Evolutionary conservation across 1,140 invertebrate species (phyloP).

Genomic region (Halictus rubicundus): DNA sequence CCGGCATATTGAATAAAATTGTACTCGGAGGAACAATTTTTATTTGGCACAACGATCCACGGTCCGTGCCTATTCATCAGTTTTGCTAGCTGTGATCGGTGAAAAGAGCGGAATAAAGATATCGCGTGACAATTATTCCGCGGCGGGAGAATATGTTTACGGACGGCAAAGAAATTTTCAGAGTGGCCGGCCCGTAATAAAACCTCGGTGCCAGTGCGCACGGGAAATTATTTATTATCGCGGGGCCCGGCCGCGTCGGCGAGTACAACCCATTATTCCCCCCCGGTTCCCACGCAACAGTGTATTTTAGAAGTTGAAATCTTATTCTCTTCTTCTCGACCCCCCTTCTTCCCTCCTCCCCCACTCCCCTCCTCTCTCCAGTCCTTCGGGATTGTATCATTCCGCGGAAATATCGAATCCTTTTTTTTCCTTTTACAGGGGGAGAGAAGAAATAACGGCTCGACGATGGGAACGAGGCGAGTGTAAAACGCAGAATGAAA

Average conservation of each 20-base stretch:
- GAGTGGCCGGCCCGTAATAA: slow-evolving; percentile 8
- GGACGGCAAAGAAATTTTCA: neutral
- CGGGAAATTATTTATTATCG: slow-evolving; percentile 41
- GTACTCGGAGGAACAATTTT: too few relatives aligned
- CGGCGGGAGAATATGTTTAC: neutral
- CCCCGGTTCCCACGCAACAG: slow-evolving; percentile 29
- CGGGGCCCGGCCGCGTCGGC: neutral
- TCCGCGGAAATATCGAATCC: slow-evolving; percentile 35
- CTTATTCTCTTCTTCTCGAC: slow-evolving; percentile 7
- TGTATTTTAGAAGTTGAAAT: slow-evolving; percentile 36
- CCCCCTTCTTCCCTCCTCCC: too few relatives aligned
- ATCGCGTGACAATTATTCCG: neutral
- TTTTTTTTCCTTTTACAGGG: slow-evolving; percentile 19
- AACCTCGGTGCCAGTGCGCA: neutral
- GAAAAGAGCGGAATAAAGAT: neutral
- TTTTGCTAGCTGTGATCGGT: too few relatives aligned
- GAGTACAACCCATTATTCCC: neutral
- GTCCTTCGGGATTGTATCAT: neutral
- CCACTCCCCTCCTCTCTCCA: too few relatives aligned
- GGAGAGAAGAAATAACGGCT: slow-evolving; percentile 20
- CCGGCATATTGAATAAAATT: too few relatives aligned
- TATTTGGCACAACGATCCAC: too few relatives aligned
- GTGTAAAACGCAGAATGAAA: slow-evolving; percentile 42
- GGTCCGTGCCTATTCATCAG: too few relatives aligned
- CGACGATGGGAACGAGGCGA: slow-evolving; percentile 39